A percentile compares a stretch with the other conserved stretches of the same genome.
These are phyloP conservation scores for Ptycholaimellus sp. DNA, from an alignment of 2,888 invertebrate genomes.

Conservation along the genomic window DNA sequence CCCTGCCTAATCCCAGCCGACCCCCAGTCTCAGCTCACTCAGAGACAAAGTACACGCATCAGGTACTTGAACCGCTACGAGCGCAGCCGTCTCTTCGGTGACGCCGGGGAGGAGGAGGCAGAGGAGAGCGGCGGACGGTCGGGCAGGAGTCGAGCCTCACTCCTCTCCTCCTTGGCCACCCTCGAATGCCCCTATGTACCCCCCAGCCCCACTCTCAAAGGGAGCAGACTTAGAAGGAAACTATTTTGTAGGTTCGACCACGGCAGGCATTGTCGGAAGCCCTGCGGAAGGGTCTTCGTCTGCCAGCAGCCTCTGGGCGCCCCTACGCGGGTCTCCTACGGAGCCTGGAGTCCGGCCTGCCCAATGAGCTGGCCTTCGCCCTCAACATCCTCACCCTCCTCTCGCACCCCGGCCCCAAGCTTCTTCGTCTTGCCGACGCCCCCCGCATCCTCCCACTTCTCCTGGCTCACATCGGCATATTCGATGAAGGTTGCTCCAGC, in stretches of 20 bases:
- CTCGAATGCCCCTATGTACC: constrained; percentile 13
- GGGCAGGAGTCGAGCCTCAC: constrained; percentile 4
- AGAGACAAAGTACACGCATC: too few species aligned
- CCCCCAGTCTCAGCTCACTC: too few species aligned
- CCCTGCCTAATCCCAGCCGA: too few species aligned
- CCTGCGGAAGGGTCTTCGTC: too few species aligned
- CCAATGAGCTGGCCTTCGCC: constrained; percentile 94
- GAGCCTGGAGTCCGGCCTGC: constrained; percentile 74
- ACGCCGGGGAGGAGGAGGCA: constrained; percentile 8
- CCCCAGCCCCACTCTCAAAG: too few species aligned
- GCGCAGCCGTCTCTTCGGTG: background rate
- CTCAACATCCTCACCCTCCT: constrained; percentile 84
- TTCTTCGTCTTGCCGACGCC: constrained; percentile 56
- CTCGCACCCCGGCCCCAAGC: constrained; percentile 49
- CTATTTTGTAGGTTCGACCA: too few species aligned
- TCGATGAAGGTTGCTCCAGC: constrained; percentile 52
- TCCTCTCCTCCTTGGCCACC: constrained; percentile 12
- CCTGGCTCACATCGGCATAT: constrained; percentile 77
- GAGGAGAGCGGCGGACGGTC: constrained; percentile 8
- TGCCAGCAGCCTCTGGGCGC: too few species aligned
- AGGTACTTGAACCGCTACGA: background rate
- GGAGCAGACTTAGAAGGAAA: too few species aligned
- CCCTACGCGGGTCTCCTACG: constrained; percentile 66
- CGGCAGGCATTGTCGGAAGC: too few species aligned
- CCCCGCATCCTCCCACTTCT: constrained; percentile 65